These are phyloP conservation scores for Crematogaster levior DNA, from an alignment of 2,888 invertebrate species.

Conservation along the genomic window DNA sequence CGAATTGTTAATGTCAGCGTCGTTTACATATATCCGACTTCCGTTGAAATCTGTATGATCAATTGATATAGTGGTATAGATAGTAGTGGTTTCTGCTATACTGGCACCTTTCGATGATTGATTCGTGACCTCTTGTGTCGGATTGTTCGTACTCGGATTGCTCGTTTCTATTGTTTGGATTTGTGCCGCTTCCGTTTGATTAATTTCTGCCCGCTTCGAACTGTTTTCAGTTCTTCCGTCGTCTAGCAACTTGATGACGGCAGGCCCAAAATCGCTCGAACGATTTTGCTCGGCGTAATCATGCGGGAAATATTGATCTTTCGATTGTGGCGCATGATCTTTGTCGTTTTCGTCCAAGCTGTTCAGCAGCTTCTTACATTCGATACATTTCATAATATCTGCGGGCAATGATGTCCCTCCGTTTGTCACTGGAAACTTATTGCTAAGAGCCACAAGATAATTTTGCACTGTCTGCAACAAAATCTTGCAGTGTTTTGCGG, in stretches of 20 bases:
- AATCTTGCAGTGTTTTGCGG: conserved; percentile 35
- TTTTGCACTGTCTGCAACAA: conserved; percentile 51
- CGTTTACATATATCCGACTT: not conserved
- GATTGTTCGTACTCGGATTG: not conserved
- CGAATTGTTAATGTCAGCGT: not conserved
- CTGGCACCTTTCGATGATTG: not conserved
- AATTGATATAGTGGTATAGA: not conserved
- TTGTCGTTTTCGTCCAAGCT: not conserved
- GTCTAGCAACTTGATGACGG: conserved; percentile 40
- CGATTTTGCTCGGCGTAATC: not conserved
- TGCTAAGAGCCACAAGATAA: not conserved
- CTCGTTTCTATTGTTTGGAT: not conserved
- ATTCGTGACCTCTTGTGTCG: not conserved
- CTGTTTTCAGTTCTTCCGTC: not conserved
- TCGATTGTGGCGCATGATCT: not conserved
- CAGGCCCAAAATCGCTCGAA: conserved; percentile 13
- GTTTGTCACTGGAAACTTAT: not conserved
- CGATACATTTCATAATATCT: conserved; percentile 67
- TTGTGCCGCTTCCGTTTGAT: not conserved
- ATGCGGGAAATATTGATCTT: not conserved
- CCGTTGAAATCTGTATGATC: not conserved
- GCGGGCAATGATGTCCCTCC: not conserved
- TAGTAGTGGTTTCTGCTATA: not conserved
- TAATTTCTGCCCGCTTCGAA: not conserved
- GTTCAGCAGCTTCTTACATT: conserved; percentile 62